Evolutionary conservation across 2,113 vertebrate species (phyloP), one percentile per base, ranked within the genome.

Genomic region (Actenoides lindsayi): DNA sequence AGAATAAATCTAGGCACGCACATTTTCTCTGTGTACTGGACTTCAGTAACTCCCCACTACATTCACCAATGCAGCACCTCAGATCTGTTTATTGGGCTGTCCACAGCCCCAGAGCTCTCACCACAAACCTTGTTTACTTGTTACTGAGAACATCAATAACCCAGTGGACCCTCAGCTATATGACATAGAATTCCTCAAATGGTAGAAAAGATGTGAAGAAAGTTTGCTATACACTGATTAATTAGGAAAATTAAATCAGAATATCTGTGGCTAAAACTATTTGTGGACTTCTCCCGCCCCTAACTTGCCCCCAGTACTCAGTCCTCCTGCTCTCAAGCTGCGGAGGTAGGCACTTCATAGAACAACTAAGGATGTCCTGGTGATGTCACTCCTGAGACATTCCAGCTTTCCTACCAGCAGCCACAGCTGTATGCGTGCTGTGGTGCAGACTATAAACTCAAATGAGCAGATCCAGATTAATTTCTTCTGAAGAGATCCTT

Each of bases 271-370:
- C 9, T 50, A 67, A 57, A 94, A 69, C 4, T 51, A 16, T 51
- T 2, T 46, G 23, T 20, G 13, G 18, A 48, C 5, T 41, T 73
- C 37, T 46, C 25, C 48, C n/a, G 6, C 17, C 28, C 25, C 6
- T 30, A 50, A 33, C 0, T 73, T 17, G 63, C 21, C 65, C 18
- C 10, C 35, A 50, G 56, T 13, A 33, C 9, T 62, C 39, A 48
- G 23, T 25, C 11, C 8, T 74, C 20, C 19, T 0, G 0, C 9
- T 60, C 9, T 31, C 27, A 1, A 1, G 25, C 42, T 82, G n/a
- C 7, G 6, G 51, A 74, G 85, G 56, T 0, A 54, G 53, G 15
- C 19, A 37, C 48, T 88, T 64, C 30, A 44, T 59, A 69, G 42
- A 39, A 25, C 19, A 56, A 35, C 19, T 13, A 21, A 39, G 27